Conservation (phyloP, 2,797 vertebrate genomes). For the Sebastes diaconus region DNA sequence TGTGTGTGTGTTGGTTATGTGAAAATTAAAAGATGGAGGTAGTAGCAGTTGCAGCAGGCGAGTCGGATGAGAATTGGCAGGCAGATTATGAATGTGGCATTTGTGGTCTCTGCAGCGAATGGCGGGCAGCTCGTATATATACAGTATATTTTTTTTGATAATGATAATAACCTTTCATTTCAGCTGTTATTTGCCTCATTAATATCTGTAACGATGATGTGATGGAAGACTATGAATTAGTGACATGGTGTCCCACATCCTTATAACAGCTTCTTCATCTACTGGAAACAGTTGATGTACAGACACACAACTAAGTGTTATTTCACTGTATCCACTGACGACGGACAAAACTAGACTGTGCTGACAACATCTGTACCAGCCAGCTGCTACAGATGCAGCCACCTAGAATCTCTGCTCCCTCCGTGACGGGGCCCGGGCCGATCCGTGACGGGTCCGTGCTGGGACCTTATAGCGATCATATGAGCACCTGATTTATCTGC, state of each 20-base stretch:
- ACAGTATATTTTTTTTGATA: too few relatives aligned
- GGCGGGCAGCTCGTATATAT: neutral
- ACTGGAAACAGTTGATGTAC: neutral
- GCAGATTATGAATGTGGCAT: constrained; percentile 75
- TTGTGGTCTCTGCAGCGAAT: constrained; percentile 52
- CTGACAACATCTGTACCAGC: neutral
- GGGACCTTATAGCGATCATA: too few relatives aligned
- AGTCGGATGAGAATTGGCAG: constrained; percentile 76
- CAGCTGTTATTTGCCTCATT: neutral
- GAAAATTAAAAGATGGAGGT: neutral
- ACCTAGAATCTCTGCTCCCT: too few relatives aligned
- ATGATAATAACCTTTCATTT: neutral
- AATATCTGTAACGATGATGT: neutral
- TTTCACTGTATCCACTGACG: neutral
- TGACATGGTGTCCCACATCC: neutral
- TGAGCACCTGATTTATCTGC: too few relatives aligned
- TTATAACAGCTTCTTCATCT: neutral
- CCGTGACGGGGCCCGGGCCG: too few relatives aligned
- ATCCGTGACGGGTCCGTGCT: too few relatives aligned
- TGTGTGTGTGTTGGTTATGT: constrained; percentile 2
- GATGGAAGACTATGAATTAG: neutral
- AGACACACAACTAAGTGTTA: neutral
- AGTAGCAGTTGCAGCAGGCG: constrained; percentile 33
- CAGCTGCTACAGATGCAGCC: neutral
- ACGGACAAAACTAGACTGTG: neutral